Evolutionary conservation across 2,113 vertebrate genomes (phyloP), one percentile per base, ranked within the genome.

Genomic region (Noturus placidus): DNA sequence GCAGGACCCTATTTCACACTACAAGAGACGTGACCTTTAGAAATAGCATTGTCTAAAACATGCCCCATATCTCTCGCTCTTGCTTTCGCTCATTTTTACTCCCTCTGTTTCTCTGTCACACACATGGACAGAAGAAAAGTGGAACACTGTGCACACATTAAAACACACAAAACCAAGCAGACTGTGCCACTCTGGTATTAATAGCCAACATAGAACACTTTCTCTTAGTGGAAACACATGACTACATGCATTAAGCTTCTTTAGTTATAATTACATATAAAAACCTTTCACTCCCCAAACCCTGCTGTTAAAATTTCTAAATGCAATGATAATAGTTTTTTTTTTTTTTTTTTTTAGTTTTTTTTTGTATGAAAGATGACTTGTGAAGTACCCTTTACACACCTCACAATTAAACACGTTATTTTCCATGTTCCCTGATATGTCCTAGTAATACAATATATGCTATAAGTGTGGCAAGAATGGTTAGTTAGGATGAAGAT

Each of bases 11-110:
- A 82, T 87, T 88, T 89, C 81, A 87, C 69, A 79, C 87, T 89
- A 90, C 87, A 92, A 86, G 82, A 89, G 77, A 88, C 61, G 74
- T 91, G 91, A 90, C 88, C 90, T 92, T 92, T 91, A 81, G 69
- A 90, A 90, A 90, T 76, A 88, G 78, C 88, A 74, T 87, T 86
- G 81, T 72, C 79, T 89, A 67, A 87, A 86, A 83, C 22, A 81
- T 82, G 78, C 54, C 87, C 82, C 54, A 54, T 70, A 74, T 77
- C 17, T 80, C 57, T 86, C 33, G 17, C 30, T 63, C 22, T 35
- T 0, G 46, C 57, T 20, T 46, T 74, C 50, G 15, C 61, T 1
- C 30, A 7, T 79, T 59, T 35, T 27, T 30, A 5, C 38, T 46
- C 50, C 2, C n/a, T 79, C n/a, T 65, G n/a, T 72, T 50, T 77